phyloP scores from a whole-genome alignment of 2,888 invertebrate species.

The Cylindroiulus punctatus region DNA sequence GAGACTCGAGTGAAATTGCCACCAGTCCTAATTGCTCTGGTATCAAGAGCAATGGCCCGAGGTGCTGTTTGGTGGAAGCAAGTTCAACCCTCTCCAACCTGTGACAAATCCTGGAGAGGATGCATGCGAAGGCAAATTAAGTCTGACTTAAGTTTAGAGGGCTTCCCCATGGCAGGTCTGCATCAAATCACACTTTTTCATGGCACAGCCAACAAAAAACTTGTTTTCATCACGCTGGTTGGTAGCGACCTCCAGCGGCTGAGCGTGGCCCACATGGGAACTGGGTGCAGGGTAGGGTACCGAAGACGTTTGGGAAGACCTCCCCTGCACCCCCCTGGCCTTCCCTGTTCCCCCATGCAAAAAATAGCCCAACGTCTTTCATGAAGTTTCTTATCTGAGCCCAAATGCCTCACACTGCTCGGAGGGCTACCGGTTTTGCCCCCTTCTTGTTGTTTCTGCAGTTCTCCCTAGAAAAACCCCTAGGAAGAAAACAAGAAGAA shows the following conservation, averaged over 20 bases:
- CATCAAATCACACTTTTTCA: constrained; percentile 21
- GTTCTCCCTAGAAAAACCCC: background rate
- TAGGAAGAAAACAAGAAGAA: constrained; percentile 17
- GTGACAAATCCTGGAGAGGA: constrained; percentile 5
- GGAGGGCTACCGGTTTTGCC: constrained; percentile 16
- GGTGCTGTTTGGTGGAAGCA: background rate
- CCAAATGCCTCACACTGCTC: constrained; percentile 10
- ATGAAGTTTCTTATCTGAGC: background rate
- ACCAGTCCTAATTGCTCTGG: background rate
- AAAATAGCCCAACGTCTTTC: background rate
- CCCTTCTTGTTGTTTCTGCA: background rate
- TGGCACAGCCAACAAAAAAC: background rate
- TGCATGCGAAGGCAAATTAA: background rate
- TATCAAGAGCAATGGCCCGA: background rate
- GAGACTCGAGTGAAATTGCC: background rate
- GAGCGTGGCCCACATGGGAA: background rate
- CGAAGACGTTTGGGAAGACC: background rate
- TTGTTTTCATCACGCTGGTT: background rate
- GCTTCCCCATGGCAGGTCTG: background rate
- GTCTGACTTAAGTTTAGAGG: background rate
- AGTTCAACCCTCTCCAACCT: constrained; percentile 11
- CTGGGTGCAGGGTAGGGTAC: background rate
- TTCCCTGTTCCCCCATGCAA: background rate
- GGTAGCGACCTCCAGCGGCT: constrained; percentile 37
- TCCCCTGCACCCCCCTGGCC: background rate